These are phyloP conservation scores for Prunella fulvescens DNA, from an alignment of 2,113 vertebrate genomes.

Conservation along the genomic window DNA sequence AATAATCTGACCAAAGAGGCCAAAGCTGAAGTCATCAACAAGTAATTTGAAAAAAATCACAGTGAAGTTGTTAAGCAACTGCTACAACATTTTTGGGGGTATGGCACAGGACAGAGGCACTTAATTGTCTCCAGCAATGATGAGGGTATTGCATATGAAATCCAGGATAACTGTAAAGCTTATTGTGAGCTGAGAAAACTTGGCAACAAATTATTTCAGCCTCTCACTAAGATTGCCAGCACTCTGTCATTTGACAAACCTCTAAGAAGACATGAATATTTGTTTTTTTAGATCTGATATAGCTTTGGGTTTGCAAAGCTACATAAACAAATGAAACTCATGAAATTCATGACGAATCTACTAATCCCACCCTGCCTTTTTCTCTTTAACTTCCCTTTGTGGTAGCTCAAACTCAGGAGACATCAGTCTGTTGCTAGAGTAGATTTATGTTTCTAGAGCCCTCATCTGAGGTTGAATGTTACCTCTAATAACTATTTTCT, in stretches of 20 bases:
- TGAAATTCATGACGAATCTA: slow-evolving; percentile 26
- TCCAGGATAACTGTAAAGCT: neutral
- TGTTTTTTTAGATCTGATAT: neutral
- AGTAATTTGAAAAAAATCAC: neutral
- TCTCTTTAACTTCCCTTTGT: neutral
- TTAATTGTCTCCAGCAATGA: neutral
- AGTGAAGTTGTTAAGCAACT: neutral
- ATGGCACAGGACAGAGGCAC: neutral
- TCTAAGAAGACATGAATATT: neutral
- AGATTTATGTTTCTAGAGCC: slow-evolving; percentile 18
- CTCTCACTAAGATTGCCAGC: neutral
- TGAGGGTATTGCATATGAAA: neutral
- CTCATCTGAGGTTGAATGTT: slow-evolving; percentile 11
- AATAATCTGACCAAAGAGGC: neutral
- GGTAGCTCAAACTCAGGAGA: slow-evolving; percentile 15
- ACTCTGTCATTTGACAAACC: neutral
- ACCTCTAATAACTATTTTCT: neutral
- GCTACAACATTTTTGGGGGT: neutral
- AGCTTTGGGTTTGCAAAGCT: slow-evolving; percentile 39
- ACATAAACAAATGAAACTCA: slow-evolving; percentile 38
- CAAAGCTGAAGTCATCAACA: neutral
- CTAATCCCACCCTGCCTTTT: neutral
- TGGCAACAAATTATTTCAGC: neutral
- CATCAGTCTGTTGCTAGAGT: neutral
- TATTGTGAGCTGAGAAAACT: neutral